Evolutionary conservation across 2,888 invertebrate genomes (phyloP).

Genomic region (Dryococelus australis): DNA sequence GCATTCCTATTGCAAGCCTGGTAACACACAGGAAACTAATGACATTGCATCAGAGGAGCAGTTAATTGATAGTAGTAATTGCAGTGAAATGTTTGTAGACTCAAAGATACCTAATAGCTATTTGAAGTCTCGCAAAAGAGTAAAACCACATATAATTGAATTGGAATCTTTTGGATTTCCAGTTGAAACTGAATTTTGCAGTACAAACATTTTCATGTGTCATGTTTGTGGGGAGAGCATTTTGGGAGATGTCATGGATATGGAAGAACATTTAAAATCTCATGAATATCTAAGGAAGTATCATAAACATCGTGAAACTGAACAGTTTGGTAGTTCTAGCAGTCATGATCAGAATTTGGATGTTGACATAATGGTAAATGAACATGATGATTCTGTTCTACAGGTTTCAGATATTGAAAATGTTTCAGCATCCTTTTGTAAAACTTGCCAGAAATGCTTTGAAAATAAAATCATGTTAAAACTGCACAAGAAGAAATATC

Average conservation of each 20-base stretch:
- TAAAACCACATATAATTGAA: not conserved
- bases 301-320: not conserved
- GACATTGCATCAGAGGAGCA: not conserved
- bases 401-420: not conserved
- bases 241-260: not conserved
- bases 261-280: not conserved
- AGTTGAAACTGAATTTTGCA: not conserved
- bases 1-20: not conserved
- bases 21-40: not conserved
- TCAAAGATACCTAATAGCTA: not conserved
- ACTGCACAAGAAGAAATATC: not conserved
- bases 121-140: not conserved
- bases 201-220: not conserved
- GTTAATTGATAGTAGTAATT: not conserved
- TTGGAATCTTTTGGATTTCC: not conserved
- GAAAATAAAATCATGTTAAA: not conserved
- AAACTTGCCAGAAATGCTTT: not conserved
- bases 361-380: not conserved
- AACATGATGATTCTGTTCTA: not conserved
- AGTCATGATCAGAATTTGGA: not conserved
- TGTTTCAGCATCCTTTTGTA: not conserved
- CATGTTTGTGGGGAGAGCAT: not conserved
- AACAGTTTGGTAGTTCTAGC: not conserved
- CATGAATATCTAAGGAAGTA: not conserved
- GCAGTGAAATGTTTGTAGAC: not conserved